Evolutionary conservation across 2,113 vertebrate species (phyloP), one percentile per base, ranked within the genome.

Genomic region (Neolamprologus devosi): DNA sequence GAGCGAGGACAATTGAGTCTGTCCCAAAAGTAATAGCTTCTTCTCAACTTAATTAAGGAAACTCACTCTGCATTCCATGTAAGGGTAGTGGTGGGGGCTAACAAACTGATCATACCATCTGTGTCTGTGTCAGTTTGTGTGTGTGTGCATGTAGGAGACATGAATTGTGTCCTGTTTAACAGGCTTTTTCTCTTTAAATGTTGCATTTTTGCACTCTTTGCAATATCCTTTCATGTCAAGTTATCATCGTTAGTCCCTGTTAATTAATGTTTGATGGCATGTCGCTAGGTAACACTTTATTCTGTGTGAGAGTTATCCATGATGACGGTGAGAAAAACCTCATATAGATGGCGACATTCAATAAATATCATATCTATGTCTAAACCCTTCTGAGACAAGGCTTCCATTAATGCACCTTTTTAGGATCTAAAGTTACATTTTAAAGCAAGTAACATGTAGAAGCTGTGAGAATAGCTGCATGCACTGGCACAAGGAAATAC

Each of bases 1-100:
- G 91, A 91, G 86, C 55, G 51, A 93, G 87, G 91, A 91, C 92
- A 91, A 93, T 93, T 65, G 23, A 93, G 86, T 87, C 83, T 47
- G 86, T 92, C 92, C 90, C 88, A 93, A 92, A 93, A 93, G 91
- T 94, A 94, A 94, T 91, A 90, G 88, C 85, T 91, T 92, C 90
- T 87, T 89, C 92, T 87, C 30, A 37, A 92, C 91, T 89, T 93
- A 94, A 95, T 94, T 95, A 95, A 95, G 88, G 88, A 87, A 89
- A 92, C 84, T 91, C 88, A 26, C 86, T 84, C 68, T 90, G 79
- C 87, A 80, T 92, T 80, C 63, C 33, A n/a, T 87, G 84, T 85
- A 65, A 70, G 84, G 11, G 10, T 21, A 33, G 51, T 16, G 63
- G 80, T 30, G 85, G 51, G 16, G 63, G 47, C 57, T 30, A 58